Conservation (phyloP, 2,113 vertebrate genomes). For the Oriolus oriolus region DNA sequence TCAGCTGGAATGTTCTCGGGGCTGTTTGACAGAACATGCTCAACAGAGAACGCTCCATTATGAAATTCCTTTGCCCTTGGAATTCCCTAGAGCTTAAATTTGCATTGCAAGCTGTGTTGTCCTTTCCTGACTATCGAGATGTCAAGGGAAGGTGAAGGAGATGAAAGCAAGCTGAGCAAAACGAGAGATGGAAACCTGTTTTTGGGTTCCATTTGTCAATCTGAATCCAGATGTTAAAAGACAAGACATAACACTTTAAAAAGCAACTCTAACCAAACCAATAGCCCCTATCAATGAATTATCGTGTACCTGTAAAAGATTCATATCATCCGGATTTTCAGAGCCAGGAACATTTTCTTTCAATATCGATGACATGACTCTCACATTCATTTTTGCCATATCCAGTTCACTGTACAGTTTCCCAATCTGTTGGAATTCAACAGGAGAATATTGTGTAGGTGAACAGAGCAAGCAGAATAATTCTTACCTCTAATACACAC, state of each 20-base stretch:
- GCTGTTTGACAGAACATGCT: slow-evolving; percentile 31
- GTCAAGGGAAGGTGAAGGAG: background rate
- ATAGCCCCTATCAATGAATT: background rate
- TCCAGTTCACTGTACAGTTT: slow-evolving; percentile 80
- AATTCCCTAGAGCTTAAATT: slow-evolving; percentile 20
- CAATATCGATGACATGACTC: slow-evolving; percentile 76
- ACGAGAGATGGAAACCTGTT: background rate
- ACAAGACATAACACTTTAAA: background rate
- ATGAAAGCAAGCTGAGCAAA: background rate
- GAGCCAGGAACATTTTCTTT: slow-evolving; percentile 73
- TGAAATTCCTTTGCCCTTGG: slow-evolving; percentile 34
- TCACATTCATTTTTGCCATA: slow-evolving; percentile 76
- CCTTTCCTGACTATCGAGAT: background rate
- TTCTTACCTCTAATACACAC: background rate
- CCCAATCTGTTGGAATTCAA: slow-evolving; percentile 65
- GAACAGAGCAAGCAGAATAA: background rate
- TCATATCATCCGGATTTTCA: slow-evolving; percentile 70
- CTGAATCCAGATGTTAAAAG: background rate
- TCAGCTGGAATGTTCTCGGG: slow-evolving; percentile 31
- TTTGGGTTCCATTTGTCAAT: background rate
- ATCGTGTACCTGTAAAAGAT: slow-evolving; percentile 71
- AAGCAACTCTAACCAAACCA: background rate
- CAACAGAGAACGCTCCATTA: slow-evolving; percentile 1
- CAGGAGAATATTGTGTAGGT: background rate
- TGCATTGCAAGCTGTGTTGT: background rate